A percentile compares a stretch with the other conserved stretches of the same genome.
Evolutionary conservation across 2,888 invertebrate genomes (phyloP).

Genomic region (Xanthostigma xanthostigma): DNA sequence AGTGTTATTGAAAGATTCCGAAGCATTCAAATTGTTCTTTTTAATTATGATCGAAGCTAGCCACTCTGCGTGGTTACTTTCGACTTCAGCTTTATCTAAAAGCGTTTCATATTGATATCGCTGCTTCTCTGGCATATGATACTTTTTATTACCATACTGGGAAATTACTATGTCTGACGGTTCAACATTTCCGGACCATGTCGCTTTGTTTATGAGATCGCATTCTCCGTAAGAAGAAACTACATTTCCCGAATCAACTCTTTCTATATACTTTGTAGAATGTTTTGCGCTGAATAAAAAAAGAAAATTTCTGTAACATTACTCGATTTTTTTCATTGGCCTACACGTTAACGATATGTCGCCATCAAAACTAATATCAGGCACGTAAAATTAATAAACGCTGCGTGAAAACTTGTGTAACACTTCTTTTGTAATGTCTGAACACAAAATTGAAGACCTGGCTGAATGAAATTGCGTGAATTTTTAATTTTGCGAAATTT

Average conservation of each 20-base stretch:
- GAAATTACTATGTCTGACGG: not conserved
- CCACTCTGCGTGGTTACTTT: slow-evolving; percentile 27
- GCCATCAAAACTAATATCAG: too few species aligned
- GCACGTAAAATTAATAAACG: too few species aligned
- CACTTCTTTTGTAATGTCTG: too few species aligned
- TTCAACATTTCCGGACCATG: slow-evolving; percentile 18
- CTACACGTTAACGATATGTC: too few species aligned
- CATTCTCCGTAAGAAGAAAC: slow-evolving; percentile 23
- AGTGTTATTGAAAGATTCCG: slow-evolving; percentile 5
- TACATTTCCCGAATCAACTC: slow-evolving; percentile 42
- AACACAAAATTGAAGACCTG: too few species aligned
- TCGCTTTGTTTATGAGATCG: slow-evolving; percentile 26
- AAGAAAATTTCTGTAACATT: too few species aligned
- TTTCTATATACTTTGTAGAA: slow-evolving; percentile 25
- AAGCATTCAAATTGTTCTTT: slow-evolving; percentile 22
- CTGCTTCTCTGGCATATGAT: slow-evolving; percentile 5
- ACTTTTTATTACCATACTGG: not conserved
- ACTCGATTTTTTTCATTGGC: too few species aligned
- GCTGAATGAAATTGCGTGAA: too few species aligned
- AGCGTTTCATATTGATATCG: slow-evolving; percentile 37
- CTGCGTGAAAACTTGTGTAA: too few species aligned
- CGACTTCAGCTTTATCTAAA: slow-evolving; percentile 26
- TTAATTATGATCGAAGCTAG: slow-evolving; percentile 21
- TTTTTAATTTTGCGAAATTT: too few species aligned
- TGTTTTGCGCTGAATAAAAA: slow-evolving; percentile 19